Evolutionary conservation across 2,797 vertebrate genomes (phyloP), one percentile per base, ranked within the genome.

Genomic region (Muscicapa comitata): DNA sequence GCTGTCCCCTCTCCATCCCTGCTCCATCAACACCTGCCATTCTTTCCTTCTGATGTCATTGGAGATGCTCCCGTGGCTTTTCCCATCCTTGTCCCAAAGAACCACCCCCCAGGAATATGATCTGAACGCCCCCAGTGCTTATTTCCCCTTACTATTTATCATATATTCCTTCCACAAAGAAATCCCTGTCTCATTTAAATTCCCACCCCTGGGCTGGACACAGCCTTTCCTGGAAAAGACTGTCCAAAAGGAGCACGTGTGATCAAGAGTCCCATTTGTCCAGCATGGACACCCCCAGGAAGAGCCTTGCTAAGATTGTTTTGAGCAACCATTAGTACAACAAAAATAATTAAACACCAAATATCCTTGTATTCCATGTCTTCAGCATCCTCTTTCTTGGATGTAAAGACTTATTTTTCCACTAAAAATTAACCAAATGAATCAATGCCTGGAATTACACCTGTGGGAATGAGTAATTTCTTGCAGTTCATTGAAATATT

Each of bases 211-310:
- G 10, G 47, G 42, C 48, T 29, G 67, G 40, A n/a, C 13, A 2
- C 72, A 58, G 23, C 31, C 6, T 38, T 61, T 33, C 70, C 31
- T 57, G 50, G 79, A 25, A 48, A 66, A 70, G 28, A 31, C 50
- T 51, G 16, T 35, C 35, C 66, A 21, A 42, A 48, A 71, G 55
- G 48, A 85, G 25, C 10, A 12, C 0, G 0, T 16, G 63, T 26
- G 54, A 63, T 29, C n/a, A 58, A 47, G 0, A 0, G 5, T 17
- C 21, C 10, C 0, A 0, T 20, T 19, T 58, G 45, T 45, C 20
- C 43, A 45, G 23, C 13, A 45, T n/a, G 61, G 48, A 35, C 31
- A 50, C 5, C n/a, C 35, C 21, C 0, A 0, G 29, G 37, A 66
- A 55, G 40, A 62, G 17, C 47, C 10, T 6, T 21, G 17, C 40